Conservation (phyloP, 1,140 invertebrate species). For the Lasaia peninsularis region DNA sequence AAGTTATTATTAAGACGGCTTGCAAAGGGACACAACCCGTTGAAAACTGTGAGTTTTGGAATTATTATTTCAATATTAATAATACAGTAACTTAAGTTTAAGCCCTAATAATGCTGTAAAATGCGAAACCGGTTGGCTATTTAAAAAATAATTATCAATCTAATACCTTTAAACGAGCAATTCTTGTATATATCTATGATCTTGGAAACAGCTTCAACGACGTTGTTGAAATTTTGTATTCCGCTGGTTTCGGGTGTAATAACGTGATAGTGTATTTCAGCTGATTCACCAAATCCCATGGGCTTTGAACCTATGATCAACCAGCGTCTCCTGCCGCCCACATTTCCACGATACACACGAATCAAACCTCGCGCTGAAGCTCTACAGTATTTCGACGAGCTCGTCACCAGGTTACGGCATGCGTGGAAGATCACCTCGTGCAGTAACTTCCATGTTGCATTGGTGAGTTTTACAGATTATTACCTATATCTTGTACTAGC, state of each 20-base stretch:
- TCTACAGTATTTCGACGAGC: constrained; percentile 89
- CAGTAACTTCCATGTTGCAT: constrained; percentile 87
- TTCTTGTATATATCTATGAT: too few relatives aligned
- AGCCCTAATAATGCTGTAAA: too few relatives aligned
- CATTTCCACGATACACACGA: constrained; percentile 97
- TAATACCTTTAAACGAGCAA: too few relatives aligned
- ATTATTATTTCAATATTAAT: background rate
- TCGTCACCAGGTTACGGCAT: constrained; percentile 87
- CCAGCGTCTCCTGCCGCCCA: constrained; percentile 95
- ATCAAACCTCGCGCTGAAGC: constrained; percentile 92
- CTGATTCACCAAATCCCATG: constrained; percentile 81
- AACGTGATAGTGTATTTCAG: constrained; percentile 40
- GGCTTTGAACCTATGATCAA: constrained; percentile 98
- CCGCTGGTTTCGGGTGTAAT: too few relatives aligned
- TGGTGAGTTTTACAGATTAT: constrained; percentile 78
- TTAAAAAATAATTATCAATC: too few relatives aligned
- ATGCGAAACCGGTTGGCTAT: too few relatives aligned
- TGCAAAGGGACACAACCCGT: constrained; percentile 85
- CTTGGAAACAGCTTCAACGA: too few relatives aligned
- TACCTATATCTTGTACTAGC: too few relatives aligned
- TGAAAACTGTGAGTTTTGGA: constrained; percentile 79
- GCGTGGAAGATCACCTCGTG: constrained; percentile 90
- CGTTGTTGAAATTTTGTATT: too few relatives aligned
- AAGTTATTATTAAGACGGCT: constrained; percentile 87
- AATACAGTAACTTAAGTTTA: too few relatives aligned